Percentiles rank a stretch among this genome's conserved stretches.
Evolutionary conservation across 2,797 vertebrate species (phyloP).

Genomic region (Phataginus tetradactyla): DNA sequence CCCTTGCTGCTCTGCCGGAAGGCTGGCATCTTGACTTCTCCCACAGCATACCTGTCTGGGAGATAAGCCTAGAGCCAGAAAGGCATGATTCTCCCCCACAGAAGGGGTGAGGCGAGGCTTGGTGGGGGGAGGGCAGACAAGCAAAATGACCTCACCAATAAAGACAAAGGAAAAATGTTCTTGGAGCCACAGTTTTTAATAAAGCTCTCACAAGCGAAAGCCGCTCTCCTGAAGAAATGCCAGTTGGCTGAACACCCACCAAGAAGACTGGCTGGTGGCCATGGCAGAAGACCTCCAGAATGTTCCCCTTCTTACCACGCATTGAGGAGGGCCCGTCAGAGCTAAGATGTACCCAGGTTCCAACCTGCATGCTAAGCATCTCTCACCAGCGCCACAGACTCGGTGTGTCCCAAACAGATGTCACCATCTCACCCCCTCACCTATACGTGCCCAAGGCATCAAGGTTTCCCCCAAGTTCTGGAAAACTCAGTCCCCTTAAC

Average conservation of each 20-base stretch:
- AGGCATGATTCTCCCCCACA: neutral
- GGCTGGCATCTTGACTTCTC: too few species aligned
- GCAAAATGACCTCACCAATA: neutral
- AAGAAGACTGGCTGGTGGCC: neutral
- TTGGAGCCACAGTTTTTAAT: neutral
- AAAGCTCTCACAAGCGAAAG: neutral
- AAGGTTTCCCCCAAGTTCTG: neutral
- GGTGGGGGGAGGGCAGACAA: neutral
- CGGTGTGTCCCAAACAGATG: neutral
- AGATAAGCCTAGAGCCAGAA: neutral
- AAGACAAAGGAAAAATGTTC: neutral
- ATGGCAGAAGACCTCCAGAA: neutral
- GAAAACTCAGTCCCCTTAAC: neutral
- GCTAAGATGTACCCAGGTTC: too few species aligned
- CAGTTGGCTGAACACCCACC: fast-evolving
- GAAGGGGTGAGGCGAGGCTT: neutral
- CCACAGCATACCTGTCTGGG: too few species aligned
- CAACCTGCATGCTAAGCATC: neutral
- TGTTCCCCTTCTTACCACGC: neutral
- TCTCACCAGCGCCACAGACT: neutral
- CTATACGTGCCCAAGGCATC: neutral
- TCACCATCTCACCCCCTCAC: neutral
- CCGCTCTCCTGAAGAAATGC: neutral
- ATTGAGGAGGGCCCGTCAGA: neutral
- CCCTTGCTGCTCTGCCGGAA: neutral